Evolutionary conservation across 2,113 vertebrate genomes (phyloP).

Genomic region (Parus major): DNA sequence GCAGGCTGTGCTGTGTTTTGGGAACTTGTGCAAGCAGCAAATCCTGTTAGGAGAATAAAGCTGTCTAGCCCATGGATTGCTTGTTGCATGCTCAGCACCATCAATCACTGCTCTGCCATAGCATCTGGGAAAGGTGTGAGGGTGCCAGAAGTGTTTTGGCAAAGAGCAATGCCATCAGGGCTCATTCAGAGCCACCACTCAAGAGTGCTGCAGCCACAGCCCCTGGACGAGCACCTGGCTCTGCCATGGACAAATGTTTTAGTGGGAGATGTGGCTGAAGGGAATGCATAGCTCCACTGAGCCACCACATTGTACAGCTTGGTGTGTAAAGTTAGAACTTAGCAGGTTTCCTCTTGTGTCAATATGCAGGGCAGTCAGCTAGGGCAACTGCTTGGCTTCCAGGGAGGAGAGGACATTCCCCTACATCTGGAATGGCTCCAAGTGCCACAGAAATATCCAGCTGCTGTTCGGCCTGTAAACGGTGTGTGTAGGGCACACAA

Average conservation of each 20-base stretch:
- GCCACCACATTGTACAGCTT: accelerated
- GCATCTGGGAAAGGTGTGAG: background rate
- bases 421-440: background rate
- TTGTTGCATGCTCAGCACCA: background rate
- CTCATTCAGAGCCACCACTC: accelerated
- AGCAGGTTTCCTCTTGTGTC: background rate
- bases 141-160: background rate
- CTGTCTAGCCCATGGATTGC: background rate
- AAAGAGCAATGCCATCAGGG: background rate
- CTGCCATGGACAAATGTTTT: accelerated
- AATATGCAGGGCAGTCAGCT: background rate
- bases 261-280: background rate
- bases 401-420: background rate
- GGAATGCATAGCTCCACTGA: accelerated
- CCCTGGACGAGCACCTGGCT: accelerated
- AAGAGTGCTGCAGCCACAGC: background rate
- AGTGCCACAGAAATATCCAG: background rate
- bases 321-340: background rate
- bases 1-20: background rate
- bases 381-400: background rate
- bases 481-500: background rate
- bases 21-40: background rate
- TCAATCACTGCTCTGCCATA: accelerated
- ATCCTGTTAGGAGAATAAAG: background rate
- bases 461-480: background rate